These are phyloP conservation scores for Eptesicus fuscus DNA, from an alignment of 2,113 vertebrate species.

Conservation along the genomic window DNA sequence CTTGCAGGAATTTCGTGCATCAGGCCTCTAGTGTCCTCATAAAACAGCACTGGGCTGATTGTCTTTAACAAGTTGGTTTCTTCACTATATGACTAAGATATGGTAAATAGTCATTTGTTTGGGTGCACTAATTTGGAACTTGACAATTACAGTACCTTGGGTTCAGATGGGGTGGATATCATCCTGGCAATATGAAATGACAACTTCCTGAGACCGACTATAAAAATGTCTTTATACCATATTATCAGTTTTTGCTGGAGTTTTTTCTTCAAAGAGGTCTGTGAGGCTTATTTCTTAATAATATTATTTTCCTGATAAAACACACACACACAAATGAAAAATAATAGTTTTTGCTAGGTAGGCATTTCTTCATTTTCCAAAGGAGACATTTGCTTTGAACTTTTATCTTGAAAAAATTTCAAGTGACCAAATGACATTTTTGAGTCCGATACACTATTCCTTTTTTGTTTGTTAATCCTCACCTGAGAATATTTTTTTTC, in stretches of 20 bases:
- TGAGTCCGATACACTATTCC: neutral
- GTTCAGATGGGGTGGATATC: neutral
- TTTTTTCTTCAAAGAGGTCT: neutral
- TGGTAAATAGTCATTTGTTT: neutral
- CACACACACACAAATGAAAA: too few relatives aligned
- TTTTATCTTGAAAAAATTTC: neutral
- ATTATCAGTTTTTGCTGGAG: neutral
- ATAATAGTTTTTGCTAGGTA: neutral
- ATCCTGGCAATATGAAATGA: neutral
- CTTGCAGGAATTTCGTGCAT: too few relatives aligned
- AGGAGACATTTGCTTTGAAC: constrained; percentile 22
- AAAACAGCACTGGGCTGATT: neutral
- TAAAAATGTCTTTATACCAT: neutral
- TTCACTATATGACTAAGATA: neutral
- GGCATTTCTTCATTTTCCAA: constrained; percentile 21
- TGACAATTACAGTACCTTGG: neutral
- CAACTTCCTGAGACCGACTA: neutral
- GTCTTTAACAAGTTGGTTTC: neutral
- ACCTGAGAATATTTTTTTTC: neutral
- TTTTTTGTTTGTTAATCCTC: neutral
- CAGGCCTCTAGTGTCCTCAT: neutral
- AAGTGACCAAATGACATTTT: neutral
- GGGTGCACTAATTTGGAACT: neutral
- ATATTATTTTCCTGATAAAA: neutral
- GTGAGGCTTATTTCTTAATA: neutral